Evolutionary conservation across 2,888 invertebrate genomes (phyloP), one percentile per base, ranked within the genome.

Genomic region (Podabrus alpinus): DNA sequence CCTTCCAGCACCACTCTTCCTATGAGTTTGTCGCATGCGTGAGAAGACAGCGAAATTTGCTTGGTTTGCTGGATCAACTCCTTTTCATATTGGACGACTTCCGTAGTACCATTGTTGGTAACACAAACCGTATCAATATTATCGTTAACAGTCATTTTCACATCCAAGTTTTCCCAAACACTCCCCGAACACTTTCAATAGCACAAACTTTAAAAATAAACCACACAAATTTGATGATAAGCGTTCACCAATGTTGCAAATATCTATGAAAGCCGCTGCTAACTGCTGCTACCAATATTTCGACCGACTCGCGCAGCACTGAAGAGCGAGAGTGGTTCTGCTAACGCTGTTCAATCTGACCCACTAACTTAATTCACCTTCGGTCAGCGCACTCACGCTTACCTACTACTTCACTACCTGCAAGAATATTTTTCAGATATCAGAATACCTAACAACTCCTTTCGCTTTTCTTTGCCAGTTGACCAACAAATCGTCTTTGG

Each of bases 1-100:
- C 91, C 91, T 88, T 90, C 91, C 76, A 91, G 82, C 10, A 91
- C 90, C 62, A 91, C 90, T 79, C 90, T 85, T 78, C 90, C 91
- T 16, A 91, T 85, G 7, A 91, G 87, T 82, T 90, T 88, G 82
- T 91, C 91, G 83, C 88, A 88, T 71, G 81, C 81, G 29, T 74
- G 69, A 16, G 83, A 83, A 17, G 81, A 82, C 45, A 86, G 86
- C 76, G 21, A 67, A 24, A 68, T 15, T 64, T 64, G 64, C 77
- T 77, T 79, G 80, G 72, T 77, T 17, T 75, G 75, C 15, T 79
- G 78, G 10, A 80, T 73, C 15, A 74, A 74, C 66, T 80, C 79
- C 69, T 72, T 76, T 24, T 87, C 83, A 81, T 87, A 77, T 79
- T 85, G 87, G 85, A 83, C 85, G 84, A 88, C 86, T 78, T 88